Base-by-base conservation (phyloP, 2,113 vertebrate genomes). In the Pungitius pungitius region DNA sequence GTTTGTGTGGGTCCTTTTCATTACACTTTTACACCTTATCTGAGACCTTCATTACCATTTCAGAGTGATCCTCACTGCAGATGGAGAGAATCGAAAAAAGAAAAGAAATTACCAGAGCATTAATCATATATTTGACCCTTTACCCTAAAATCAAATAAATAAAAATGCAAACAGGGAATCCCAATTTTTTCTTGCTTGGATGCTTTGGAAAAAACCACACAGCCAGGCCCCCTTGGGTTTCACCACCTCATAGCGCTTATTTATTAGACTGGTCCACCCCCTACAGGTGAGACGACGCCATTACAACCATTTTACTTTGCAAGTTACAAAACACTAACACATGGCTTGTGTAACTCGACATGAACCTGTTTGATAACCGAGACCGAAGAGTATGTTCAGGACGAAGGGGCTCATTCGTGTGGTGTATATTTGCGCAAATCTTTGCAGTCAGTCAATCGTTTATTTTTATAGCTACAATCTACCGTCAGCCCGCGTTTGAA, bases 301-400 rank as follows among this genome's bases (percentile, higher is more conserved):
- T 85, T 86, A 10, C 0, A 88, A 10, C 0, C 17, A 5, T 8
- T 22, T 3, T 4, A 4, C 2, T 67, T 22, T 22, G 33, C 8
- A 42, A 10, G 83, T 90, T 90, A 91, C 83, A 89, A 89, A 90
- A 91, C 81, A 60, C 62, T 0, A 1, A 20, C 77, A 80, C 73
- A n/a, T 75, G 75, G 58, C 68, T 90, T 90, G 78, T 86, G 88
- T 90, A 92, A 90, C 77, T 60, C 2, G 0, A 66, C 72, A 69
- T 81, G 77, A 89, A 79, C 90, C 88, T 81, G 88, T 67, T 89
- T 75, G 56, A 42, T 87, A 88, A 87, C 80, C 13, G 12, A 22
- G 0, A 3, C 18, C 27, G n/a, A 9, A 7, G 3, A 3, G 42
- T 3, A 6, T 9, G 37, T 10, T 1, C 8, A 3, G 33, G n/a